A percentile compares a stretch with the other conserved stretches of the same genome.
phyloP scores from a whole-genome alignment of 2,113 vertebrate species.

The Cheirogaleus medius region DNA sequence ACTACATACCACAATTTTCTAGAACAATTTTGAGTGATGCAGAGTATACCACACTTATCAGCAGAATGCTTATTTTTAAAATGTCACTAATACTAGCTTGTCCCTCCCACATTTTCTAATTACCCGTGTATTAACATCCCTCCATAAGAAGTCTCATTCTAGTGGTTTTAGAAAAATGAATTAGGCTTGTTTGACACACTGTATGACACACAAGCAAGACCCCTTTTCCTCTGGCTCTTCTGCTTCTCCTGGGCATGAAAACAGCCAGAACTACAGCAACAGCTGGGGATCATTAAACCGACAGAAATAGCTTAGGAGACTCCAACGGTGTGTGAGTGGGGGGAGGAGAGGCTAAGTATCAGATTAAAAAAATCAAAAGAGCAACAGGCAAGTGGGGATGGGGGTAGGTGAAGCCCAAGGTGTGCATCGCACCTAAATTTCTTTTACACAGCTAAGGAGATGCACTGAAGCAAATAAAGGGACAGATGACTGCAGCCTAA shows the following conservation, averaged over 20 bases:
- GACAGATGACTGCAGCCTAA: background rate
- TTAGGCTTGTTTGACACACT: background rate
- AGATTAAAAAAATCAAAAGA: constrained; percentile 78
- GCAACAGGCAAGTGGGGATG: constrained; percentile 54
- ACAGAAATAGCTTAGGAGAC: constrained; percentile 87
- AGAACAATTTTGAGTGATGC: background rate
- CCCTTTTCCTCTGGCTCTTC: constrained; percentile 61
- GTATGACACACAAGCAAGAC: constrained; percentile 63
- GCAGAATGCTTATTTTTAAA: constrained; percentile 45
- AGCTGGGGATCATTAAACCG: constrained; percentile 86
- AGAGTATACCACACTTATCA: constrained; percentile 38
- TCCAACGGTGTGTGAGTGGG: constrained; percentile 56
- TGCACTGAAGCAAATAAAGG: background rate
- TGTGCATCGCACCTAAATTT: background rate
- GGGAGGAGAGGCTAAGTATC: constrained; percentile 76
- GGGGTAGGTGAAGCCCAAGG: background rate
- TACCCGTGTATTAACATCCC: background rate
- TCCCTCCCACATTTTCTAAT: constrained; percentile 22
- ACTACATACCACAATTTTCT: background rate
- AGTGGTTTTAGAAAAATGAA: constrained; percentile 48
- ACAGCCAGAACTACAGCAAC: constrained; percentile 83
- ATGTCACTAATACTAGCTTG: background rate
- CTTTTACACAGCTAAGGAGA: background rate
- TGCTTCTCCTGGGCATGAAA: constrained; percentile 75
- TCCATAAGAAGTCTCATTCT: constrained; percentile 32